These are phyloP conservation scores for Carollia perspicillata DNA, from an alignment of 2,113 vertebrate genomes.

Conservation along the genomic window DNA sequence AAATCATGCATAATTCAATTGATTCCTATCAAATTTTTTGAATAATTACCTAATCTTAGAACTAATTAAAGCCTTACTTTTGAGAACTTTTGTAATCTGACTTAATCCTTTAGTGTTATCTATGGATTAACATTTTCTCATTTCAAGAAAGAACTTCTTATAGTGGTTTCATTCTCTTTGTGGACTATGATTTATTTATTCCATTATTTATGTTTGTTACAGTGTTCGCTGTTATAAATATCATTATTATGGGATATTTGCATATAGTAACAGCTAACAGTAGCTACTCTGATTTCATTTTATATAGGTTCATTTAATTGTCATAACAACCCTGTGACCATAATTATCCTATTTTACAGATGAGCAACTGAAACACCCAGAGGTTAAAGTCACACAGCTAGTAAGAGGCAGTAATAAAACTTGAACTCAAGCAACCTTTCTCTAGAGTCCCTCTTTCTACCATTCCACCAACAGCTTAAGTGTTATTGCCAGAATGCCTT, in stretches of 20 bases:
- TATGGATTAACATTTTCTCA: background rate
- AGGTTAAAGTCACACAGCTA: too few relatives aligned
- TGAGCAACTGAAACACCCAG: background rate
- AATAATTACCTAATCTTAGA: background rate
- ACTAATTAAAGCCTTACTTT: background rate
- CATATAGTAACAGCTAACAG: background rate
- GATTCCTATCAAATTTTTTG: background rate
- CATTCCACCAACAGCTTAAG: background rate
- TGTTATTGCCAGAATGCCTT: background rate
- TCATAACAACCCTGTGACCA: background rate
- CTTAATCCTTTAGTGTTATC: background rate
- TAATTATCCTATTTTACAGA: background rate
- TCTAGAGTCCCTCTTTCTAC: background rate
- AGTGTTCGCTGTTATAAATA: background rate
- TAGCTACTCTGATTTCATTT: background rate
- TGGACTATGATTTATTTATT: background rate
- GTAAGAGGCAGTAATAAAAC: background rate
- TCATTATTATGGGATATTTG: background rate
- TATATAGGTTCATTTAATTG: background rate
- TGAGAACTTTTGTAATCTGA: background rate
- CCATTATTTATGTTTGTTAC: background rate
- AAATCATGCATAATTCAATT: background rate
- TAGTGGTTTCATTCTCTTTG: background rate
- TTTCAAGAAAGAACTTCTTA: background rate
- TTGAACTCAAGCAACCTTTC: background rate